Evolutionary conservation across 1,140 invertebrate genomes (phyloP), one percentile per base, ranked within the genome.

Genomic region (Macrotrachela quadricornifera): DNA sequence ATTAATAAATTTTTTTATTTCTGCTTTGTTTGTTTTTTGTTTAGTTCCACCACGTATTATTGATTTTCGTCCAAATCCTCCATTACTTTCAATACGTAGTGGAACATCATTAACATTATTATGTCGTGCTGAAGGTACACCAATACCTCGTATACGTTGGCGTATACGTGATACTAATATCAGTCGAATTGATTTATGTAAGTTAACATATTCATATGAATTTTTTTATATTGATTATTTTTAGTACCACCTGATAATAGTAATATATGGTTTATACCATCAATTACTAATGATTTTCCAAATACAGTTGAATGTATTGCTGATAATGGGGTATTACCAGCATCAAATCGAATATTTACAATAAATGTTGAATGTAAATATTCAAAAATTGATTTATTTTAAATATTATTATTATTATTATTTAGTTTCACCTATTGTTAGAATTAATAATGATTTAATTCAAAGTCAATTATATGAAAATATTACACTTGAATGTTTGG

Each of bases 251-350:
- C 21, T 37, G 44, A 53, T 30, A 55, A 59, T 49, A 64, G 64
- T 1, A 60, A 63, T 38, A 60, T 61, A 6, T 49, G 65, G 40
- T 58, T 62, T 1, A 65, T 67, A 37, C 55, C 61, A 55, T 66
- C 66, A 49, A 59, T 66, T 17, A 59, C 63, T 17, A 53, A 64
- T 15, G 56, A 61, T 50, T 65, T 64, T 58, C 59, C 62, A 18
- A 63, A 62, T 52, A 45, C 59, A 10, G 66, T 64, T 55, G 63
- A 65, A 48, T 67, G 65, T 56, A 57, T 57, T 30, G 65, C 64
- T 6, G 59, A 57, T 53, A 66, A 65, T 50, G 60, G 58, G 1
- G 61, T 66, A 4, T 58, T 61, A 17, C 60, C 61, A 42, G 53
- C 59, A n/a, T 61, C 62, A 39, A 61, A 53, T 51, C 58, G 61